A percentile compares a stretch with the other conserved stretches of the same genome.
phyloP scores from a whole-genome alignment of 2,797 vertebrate species.

The Myotis pilosus region DNA sequence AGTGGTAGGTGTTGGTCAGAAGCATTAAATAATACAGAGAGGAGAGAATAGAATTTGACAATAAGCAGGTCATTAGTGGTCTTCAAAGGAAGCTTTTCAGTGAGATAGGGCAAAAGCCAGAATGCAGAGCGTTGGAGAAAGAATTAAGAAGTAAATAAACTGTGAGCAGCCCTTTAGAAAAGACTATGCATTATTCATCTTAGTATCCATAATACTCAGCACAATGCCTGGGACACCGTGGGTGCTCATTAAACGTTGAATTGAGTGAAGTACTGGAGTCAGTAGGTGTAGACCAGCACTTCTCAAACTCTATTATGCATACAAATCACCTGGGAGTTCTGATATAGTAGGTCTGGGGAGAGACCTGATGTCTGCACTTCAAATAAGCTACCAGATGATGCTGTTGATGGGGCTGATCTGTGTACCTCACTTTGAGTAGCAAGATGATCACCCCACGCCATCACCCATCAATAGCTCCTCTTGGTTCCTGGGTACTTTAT shows the following conservation, averaged over 20 bases:
- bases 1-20: slow-evolving; percentile 61
- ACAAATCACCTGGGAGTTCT: slow-evolving; percentile 47
- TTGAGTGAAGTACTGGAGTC: slow-evolving; percentile 52
- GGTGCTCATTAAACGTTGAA: slow-evolving; percentile 70
- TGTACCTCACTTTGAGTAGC: not conserved
- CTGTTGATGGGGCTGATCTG: not conserved
- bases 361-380: not conserved
- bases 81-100: slow-evolving; percentile 65
- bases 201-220: slow-evolving; percentile 55
- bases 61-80: slow-evolving; percentile 66
- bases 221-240: slow-evolving; percentile 54
- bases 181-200: slow-evolving; percentile 64
- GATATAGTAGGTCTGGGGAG: not conserved
- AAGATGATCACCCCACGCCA: not conserved
- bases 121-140: not conserved
- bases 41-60: slow-evolving; percentile 72
- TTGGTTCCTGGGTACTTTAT: not conserved
- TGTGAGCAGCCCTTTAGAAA: slow-evolving; percentile 57
- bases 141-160: slow-evolving; percentile 67
- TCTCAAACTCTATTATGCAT: slow-evolving; percentile 21
- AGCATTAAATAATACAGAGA: slow-evolving; percentile 53
- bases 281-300: slow-evolving; percentile 21
- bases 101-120: slow-evolving; percentile 61
- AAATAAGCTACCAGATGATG: not conserved
- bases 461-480: not conserved